Base-by-base conservation (phyloP, 2,888 invertebrate genomes). In the Odontocolon sp. region DNA sequence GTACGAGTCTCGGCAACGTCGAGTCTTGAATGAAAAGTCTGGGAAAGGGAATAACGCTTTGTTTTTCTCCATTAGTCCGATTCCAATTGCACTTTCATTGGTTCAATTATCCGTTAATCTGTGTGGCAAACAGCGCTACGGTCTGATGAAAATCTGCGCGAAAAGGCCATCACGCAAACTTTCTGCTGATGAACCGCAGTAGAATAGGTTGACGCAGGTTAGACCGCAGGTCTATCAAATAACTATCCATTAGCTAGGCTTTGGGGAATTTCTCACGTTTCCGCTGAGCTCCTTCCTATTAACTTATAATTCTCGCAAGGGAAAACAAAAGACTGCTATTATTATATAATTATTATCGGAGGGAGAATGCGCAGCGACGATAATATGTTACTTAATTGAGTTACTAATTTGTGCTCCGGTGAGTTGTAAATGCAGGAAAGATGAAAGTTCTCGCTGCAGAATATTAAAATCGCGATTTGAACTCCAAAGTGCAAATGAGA, bases 91-190 rank as follows among this genome's bases (percentile, higher is more conserved):
- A 50, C 66, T 6, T 47, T 36, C 38, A 45, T 71, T 61, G 38
- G 36, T 54, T 70, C 59, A 47, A 76, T 71, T 61, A 54, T 33
- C 42, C 64, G 52, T 52, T 75, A 57, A 75, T 69, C 59, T n/a
- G 50, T n/a, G 21, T 26, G 61, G 23, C 56, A 42, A 66, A 38
- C 38, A 2, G 11, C 21, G 9, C 57, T 21, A 14, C 6, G 23
- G 38, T 23, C 18, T 6, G 14, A 14, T 33, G 33, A 45, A 9
- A 16, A 3, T n/a, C n/a, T n/a, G n/a, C n/a, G n/a, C n/a, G n/a
- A n/a, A n/a, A n/a, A n/a, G n/a, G n/a, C n/a, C n/a, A n/a, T n/a
- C n/a, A n/a, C n/a, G 33, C 26, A 50, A 4, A 23, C 36, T 1
- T 21, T 21, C 14, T 33, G 6, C 28, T 9, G 40, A 11, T 8